A percentile compares a stretch with the other conserved stretches of the same genome.
These are phyloP conservation scores for Rhysida immarginata DNA, from an alignment of 1,140 invertebrate genomes.

Conservation along the genomic window DNA sequence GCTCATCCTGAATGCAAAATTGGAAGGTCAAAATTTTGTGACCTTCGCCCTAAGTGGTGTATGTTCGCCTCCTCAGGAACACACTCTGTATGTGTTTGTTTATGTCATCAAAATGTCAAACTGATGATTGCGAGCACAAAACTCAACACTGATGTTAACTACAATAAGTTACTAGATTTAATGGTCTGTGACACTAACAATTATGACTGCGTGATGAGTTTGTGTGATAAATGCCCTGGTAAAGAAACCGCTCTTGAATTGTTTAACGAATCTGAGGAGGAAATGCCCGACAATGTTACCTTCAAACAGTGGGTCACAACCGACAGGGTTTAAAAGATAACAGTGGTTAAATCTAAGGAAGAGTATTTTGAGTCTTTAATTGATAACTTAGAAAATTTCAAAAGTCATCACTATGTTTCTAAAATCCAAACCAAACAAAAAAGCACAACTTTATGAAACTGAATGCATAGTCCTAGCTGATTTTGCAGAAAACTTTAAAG, in stretches of 20 bases:
- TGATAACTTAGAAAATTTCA: not conserved
- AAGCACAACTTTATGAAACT: not conserved
- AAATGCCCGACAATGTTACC: conserved; percentile 10
- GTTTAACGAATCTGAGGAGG: conserved; percentile 9
- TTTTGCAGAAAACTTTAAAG: conserved; percentile 19
- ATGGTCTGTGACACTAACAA: conserved; percentile 12
- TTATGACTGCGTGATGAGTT: conserved; percentile 10
- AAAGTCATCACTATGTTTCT: not conserved
- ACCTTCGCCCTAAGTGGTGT: not conserved
- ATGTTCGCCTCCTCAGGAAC: not conserved
- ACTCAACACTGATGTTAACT: conserved; percentile 5
- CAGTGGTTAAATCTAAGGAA: not conserved
- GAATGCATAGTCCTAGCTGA: conserved; percentile 10
- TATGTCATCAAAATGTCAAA: conserved; percentile 18
- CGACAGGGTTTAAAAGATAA: not conserved
- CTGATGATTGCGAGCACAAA: conserved; percentile 12
- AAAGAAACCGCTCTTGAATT: conserved; percentile 6
- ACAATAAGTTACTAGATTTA: conserved; percentile 13
- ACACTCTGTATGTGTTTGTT: conserved; percentile 18
- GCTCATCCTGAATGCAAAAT: conserved; percentile 11
- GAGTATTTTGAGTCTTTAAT: not conserved
- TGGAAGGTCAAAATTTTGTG: conserved; percentile 6
- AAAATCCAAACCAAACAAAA: not conserved
- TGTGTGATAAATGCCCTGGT: conserved; percentile 14
- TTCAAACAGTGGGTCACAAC: conserved; percentile 4